A percentile compares a stretch with the other conserved stretches of the same genome.
These are phyloP conservation scores for Pionites leucogaster DNA, from an alignment of 2,113 vertebrate species.

Conservation along the genomic window DNA sequence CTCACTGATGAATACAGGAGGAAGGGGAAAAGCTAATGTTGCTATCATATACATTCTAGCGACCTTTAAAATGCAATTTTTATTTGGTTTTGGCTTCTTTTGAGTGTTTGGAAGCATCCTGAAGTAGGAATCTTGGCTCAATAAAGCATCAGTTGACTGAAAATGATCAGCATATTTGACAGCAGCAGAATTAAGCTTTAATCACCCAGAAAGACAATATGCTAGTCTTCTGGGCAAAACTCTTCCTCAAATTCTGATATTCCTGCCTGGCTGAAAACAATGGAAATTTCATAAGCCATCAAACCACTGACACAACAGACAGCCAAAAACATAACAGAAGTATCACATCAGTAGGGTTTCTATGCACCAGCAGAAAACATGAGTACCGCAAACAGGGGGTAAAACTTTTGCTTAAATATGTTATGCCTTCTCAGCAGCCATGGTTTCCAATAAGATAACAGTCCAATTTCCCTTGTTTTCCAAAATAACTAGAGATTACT, in stretches of 20 bases:
- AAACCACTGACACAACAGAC: not conserved
- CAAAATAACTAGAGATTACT: conserved; percentile 34
- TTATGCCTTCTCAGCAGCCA: conserved; percentile 16
- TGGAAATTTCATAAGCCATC: not conserved
- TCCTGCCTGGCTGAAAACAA: not conserved
- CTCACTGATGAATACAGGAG: not conserved
- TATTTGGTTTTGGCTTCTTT: not conserved
- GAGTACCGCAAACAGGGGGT: not conserved
- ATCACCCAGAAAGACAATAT: not conserved
- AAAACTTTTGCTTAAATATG: not conserved
- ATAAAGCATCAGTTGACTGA: not conserved
- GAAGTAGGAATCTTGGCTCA: not conserved
- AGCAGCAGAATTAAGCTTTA: not conserved
- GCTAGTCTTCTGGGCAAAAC: not conserved
- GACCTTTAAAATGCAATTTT: not conserved
- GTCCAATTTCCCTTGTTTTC: conserved; percentile 28
- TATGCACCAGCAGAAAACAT: not conserved
- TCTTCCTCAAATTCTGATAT: not conserved
- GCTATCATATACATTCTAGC: not conserved
- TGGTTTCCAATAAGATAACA: not conserved
- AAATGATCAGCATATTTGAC: not conserved
- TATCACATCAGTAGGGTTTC: not conserved
- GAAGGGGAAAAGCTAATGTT: not conserved
- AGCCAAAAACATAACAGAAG: not conserved
- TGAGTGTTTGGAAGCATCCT: not conserved